These are phyloP conservation scores for Papio anubis DNA, from an alignment of 2,113 vertebrate genomes.

Conservation along the genomic window DNA sequence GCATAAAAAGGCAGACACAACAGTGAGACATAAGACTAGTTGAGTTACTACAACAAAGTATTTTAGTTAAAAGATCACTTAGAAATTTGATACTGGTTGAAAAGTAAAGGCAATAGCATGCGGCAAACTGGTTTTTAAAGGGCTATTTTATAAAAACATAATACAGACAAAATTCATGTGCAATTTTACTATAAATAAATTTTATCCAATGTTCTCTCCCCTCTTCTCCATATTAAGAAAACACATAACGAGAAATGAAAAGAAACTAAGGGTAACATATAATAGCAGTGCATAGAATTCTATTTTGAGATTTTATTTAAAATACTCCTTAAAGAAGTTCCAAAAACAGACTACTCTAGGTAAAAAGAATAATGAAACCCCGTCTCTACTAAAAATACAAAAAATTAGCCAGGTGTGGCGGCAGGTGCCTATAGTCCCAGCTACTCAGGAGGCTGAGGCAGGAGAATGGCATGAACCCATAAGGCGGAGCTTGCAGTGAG, in stretches of 20 bases:
- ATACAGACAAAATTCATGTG: conserved; percentile 72
- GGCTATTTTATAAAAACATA: conserved; percentile 61
- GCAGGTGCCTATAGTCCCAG: too few species aligned
- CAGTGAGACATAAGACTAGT: conserved; percentile 54
- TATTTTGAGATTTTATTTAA: conserved; percentile 11
- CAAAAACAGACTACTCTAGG: not conserved
- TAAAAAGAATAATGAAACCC: not conserved
- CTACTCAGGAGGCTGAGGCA: too few species aligned
- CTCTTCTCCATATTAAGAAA: not conserved
- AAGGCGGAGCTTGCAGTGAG: too few species aligned
- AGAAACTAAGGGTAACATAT: not conserved
- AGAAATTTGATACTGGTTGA: conserved; percentile 59
- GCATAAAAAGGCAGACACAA: conserved; percentile 68
- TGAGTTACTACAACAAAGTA: conserved; percentile 61
- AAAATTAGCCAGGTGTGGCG: too few species aligned
- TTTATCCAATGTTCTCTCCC: not conserved
- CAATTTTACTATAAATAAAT: conserved; percentile 49
- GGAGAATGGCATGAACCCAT: too few species aligned
- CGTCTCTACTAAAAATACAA: too few species aligned
- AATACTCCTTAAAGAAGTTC: not conserved
- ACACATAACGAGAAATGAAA: not conserved
- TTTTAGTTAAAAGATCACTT: conserved; percentile 64
- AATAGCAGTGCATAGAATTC: not conserved
- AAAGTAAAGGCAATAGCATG: conserved; percentile 77
- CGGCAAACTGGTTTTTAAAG: conserved; percentile 73